These are phyloP conservation scores for Mola mola DNA, from an alignment of 2,113 vertebrate species.

Conservation along the genomic window DNA sequence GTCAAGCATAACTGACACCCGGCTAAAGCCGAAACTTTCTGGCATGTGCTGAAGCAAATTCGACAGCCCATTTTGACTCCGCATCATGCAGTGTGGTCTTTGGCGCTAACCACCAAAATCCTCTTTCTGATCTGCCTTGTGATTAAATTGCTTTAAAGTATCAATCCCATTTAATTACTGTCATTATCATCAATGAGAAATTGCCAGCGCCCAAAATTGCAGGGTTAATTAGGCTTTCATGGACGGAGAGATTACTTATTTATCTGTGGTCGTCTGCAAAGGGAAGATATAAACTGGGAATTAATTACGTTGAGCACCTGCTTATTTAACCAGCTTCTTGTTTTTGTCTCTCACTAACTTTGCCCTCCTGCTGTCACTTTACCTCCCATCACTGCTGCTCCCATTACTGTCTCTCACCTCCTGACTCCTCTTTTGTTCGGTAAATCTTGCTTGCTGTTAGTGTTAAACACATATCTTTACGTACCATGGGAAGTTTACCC, in stretches of 20 bases:
- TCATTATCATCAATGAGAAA: slow-evolving; percentile 82
- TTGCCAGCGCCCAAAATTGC: slow-evolving; percentile 67
- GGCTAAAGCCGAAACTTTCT: slow-evolving; percentile 14
- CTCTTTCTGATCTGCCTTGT: slow-evolving; percentile 60
- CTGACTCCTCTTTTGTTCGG: slow-evolving; percentile 22
- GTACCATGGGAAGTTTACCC: neutral
- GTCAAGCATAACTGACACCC: slow-evolving; percentile 6
- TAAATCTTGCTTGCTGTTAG: slow-evolving; percentile 9
- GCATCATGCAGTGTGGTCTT: slow-evolving; percentile 41
- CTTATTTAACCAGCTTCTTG: slow-evolving; percentile 26
- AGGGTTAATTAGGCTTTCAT: slow-evolving; percentile 79
- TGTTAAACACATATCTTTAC: slow-evolving; percentile 21
- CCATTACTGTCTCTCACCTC: slow-evolving; percentile 7
- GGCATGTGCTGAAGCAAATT: slow-evolving; percentile 23
- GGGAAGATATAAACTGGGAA: slow-evolving; percentile 62
- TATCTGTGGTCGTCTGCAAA: slow-evolving; percentile 69
- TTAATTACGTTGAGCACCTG: slow-evolving; percentile 49
- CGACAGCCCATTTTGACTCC: slow-evolving; percentile 5
- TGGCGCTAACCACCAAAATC: slow-evolving; percentile 52
- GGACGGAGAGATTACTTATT: slow-evolving; percentile 68
- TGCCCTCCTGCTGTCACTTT: slow-evolving; percentile 32
- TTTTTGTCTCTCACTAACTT: slow-evolving; percentile 12
- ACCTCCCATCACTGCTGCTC: neutral
- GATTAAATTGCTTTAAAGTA: slow-evolving; percentile 80
- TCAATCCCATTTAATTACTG: slow-evolving; percentile 80